These are phyloP conservation scores for Chloroceryle amazona DNA, from an alignment of 2,797 vertebrate genomes.

Conservation along the genomic window DNA sequence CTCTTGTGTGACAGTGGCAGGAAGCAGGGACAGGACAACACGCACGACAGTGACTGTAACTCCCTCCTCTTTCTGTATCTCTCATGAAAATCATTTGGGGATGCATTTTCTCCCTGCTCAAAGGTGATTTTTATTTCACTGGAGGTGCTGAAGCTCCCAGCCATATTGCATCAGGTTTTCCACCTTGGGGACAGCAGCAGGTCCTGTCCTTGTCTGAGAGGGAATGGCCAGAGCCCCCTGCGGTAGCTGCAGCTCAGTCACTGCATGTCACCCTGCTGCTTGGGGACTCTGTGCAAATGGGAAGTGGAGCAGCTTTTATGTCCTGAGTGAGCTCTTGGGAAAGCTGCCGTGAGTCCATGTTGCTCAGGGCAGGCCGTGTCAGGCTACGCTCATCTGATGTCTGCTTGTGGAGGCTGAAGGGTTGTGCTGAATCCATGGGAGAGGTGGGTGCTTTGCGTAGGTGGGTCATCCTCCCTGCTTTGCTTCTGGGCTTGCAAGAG, in stretches of 20 bases:
- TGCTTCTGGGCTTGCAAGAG: not conserved
- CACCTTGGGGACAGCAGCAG: not conserved
- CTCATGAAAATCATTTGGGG: not conserved
- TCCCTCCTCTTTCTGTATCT: not conserved
- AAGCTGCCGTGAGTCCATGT: not conserved
- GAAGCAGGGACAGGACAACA: not conserved
- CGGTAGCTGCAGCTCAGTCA: rapidly evolving
- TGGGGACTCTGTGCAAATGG: not conserved
- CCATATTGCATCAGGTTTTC: not conserved
- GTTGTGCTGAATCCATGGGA: not conserved
- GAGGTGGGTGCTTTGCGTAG: not conserved
- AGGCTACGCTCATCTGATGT: not conserved
- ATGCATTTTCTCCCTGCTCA: not conserved
- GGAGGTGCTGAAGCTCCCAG: not conserved
- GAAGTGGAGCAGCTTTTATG: not conserved
- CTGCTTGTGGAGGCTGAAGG: not conserved
- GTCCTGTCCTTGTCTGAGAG: not conserved
- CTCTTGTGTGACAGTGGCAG: not conserved
- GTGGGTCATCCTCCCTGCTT: not conserved
- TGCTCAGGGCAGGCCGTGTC: not conserved
- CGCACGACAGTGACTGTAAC: rapidly evolving
- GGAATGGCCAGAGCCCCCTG: not conserved
- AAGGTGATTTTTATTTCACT: not conserved
- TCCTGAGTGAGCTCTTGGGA: not conserved
- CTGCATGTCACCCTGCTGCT: rapidly evolving